Percentiles rank a stretch among this genome's conserved stretches.
phyloP scores from a whole-genome alignment of 2,888 invertebrate genomes.

The Diarsia dahlii region DNA sequence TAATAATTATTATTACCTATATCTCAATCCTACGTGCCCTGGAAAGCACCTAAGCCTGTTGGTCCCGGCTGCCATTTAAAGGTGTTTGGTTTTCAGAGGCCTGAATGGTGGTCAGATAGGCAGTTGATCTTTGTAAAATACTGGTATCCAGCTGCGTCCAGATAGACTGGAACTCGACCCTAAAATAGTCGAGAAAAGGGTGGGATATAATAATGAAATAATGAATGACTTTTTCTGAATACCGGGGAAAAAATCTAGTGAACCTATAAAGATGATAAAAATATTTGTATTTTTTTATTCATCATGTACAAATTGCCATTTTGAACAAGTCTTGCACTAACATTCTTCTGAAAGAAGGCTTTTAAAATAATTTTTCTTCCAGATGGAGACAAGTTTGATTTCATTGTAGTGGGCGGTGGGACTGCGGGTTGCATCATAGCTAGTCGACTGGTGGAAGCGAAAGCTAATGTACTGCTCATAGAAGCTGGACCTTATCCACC shows the following conservation, averaged over 20 bases:
- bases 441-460: conserved; percentile 63
- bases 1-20: no score
- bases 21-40: no score
- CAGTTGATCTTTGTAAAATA: no score
- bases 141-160: no score
- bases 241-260: background rate
- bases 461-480: conserved; percentile 64
- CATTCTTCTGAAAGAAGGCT: no score
- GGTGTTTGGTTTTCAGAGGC: no score
- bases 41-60: no score
- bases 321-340: background rate
- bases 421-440: conserved; percentile 71
- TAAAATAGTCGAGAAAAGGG: no score
- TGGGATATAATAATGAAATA: no score
- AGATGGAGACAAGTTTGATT: conserved; percentile 67
- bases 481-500: conserved; percentile 74
- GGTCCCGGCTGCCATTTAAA: no score
- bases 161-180: no score
- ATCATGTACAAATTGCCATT: background rate
- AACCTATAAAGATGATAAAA: background rate
- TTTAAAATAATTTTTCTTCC: background rate
- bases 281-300: background rate
- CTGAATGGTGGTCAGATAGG: no score
- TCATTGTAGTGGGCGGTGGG: conserved; percentile 70
- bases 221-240: background rate